Conservation (phyloP, 2,797 vertebrate species). For the Acipenser ruthenus region DNA sequence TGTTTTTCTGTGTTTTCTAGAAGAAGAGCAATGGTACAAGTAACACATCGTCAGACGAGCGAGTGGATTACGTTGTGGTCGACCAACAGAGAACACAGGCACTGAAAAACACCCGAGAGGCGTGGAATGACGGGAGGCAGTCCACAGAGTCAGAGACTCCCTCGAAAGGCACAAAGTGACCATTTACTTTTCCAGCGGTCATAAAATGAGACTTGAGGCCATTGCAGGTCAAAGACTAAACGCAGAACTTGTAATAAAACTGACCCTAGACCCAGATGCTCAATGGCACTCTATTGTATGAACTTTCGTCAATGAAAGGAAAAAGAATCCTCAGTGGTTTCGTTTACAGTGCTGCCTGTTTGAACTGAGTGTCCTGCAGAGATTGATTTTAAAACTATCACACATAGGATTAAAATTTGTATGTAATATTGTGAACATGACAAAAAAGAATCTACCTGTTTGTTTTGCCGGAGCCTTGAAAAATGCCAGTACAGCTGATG, state of each 20-base stretch:
- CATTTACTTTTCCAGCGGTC: too few relatives aligned
- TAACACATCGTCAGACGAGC: slow-evolving; percentile 73
- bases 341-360: slow-evolving; percentile 53
- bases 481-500: not conserved
- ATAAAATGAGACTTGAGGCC: too few relatives aligned
- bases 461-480: slow-evolving; percentile 1
- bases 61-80: slow-evolving; percentile 82
- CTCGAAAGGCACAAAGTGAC: slow-evolving; percentile 83
- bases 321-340: slow-evolving; percentile 30
- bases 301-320: slow-evolving; percentile 13
- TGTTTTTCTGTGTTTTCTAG: slow-evolving; percentile 40
- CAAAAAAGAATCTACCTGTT: not conserved
- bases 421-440: not conserved
- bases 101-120: slow-evolving; percentile 81
- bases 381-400: not conserved
- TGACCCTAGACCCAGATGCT: not conserved
- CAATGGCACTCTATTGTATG: not conserved
- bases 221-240: slow-evolving; percentile 1
- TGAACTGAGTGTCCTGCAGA: slow-evolving; percentile 25
- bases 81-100: slow-evolving; percentile 81
- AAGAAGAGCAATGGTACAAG: slow-evolving; percentile 87
- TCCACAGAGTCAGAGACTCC: slow-evolving; percentile 81
- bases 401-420: not conserved
- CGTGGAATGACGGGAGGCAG: slow-evolving; percentile 83
- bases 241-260: slow-evolving; percentile 13